Evolutionary conservation across 2,888 invertebrate species (phyloP), one percentile per base, ranked within the genome.

Genomic region (Leucophenga maculata): DNA sequence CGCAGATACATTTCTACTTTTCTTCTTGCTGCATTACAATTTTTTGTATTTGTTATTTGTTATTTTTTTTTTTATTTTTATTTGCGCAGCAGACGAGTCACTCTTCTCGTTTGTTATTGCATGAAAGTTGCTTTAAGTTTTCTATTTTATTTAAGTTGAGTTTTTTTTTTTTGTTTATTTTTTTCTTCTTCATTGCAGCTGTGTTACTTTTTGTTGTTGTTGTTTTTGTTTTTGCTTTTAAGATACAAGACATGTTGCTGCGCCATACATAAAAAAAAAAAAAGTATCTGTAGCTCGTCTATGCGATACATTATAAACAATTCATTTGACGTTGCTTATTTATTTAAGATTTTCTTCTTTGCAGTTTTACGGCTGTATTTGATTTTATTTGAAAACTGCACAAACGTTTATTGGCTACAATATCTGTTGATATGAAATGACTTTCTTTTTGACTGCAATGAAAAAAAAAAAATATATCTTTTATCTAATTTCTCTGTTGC

Each of bases 91-190:
- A 55, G 22, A 20, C 55, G 22, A 20, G 55, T 55, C 39, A 39
- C 8, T 39, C 6, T 50, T 16, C 18, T 50, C 18, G 50, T 50
- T 18, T 50, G 14, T 18, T 46, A 26, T 48, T 64, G 62, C 48
- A 64, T 48, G 62, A 64, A 64, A 64, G 62, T 48, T 22, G 62
- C 62, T 64, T 39, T 64, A 14, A 6, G 62, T 26, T 64, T 62
- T 48, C 46, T 20, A 60, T 39, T 64, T 44, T 39, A 60, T 60
- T 62, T 62, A 46, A 26, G 44, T 46, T 64, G 22, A 14, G 20
- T 3, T 62, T 48, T 64, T 46, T 48, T 48, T 46, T 6, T 46
- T 62, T n/a, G n/a, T n/a, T n/a, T n/a, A 18, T 18, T 62, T 62
- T 44, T 62, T 62, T 0, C 13, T 46, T 20, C 3, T 26, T 3